Evolutionary conservation across 2,888 invertebrate genomes (phyloP), one percentile per base, ranked within the genome.

Genomic region (Diaperis boleti): DNA sequence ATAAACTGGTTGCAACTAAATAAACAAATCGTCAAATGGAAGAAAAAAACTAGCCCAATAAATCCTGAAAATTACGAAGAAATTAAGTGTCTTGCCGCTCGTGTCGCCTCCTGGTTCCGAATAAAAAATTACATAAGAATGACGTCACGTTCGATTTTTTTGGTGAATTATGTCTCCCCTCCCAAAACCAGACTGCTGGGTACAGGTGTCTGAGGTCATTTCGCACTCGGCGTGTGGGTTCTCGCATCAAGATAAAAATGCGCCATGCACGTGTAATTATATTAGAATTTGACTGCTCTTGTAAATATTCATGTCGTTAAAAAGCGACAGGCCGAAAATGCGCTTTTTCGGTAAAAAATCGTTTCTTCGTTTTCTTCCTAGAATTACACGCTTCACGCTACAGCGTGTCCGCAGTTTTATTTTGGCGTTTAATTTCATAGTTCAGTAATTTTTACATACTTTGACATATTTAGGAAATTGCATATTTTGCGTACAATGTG

Each of bases 401-500:
- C 52, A 61, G 37, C 59, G 49, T 45, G 33, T 42, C 47, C 15
- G 37, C 6, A 3, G 33, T 45, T 54, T 54, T 54, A 39, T 54
- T 59, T 59, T 33, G 59, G 50, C 49, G 50, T 49, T 61, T 61
- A 61, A 61, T 61, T 61, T 61, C 60, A 61, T 61, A 61, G 54
- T 54, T 61, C 45, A 61, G 60, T 61, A 61, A 61, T 61, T 61
- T 61, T 61, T 61, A 61, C 60, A 61, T 61, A 61, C 60, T 61
- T 61, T 61, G 60, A 61, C 60, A 61, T 61, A 61, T 61, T 61
- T 61, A 61, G 60, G 60, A 61, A 61, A 61, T 61, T 61, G 60
- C 60, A 61, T 61, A 61, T 61, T 61, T 61, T 44, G 54, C 45
- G 44, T 49, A 50, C 31, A 50, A 50, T 26, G 59, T 59, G 59